phyloP scores from a whole-genome alignment of 53 echinoderm and acorn worm genomes.

The Echinarachnius parma region DNA sequence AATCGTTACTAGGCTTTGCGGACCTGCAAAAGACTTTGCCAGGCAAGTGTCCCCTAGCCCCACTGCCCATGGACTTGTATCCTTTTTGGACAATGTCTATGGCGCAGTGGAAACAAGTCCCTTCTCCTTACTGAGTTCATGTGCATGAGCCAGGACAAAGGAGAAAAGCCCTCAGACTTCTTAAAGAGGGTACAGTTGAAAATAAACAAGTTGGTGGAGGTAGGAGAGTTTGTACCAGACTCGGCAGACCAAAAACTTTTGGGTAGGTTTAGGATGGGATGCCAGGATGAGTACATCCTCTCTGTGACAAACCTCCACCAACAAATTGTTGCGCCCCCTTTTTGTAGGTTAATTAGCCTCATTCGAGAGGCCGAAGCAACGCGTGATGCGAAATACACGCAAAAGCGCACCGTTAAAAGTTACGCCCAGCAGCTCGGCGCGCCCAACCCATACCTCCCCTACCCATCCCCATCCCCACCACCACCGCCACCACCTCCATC shows the following conservation, averaged over 20 bases:
- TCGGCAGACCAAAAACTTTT: neutral
- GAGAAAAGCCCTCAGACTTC: slow-evolving; percentile 22
- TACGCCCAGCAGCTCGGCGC: neutral
- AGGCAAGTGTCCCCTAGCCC: neutral
- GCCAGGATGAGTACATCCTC: slow-evolving; percentile 11
- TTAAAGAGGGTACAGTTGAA: neutral
- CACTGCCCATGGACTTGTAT: neutral
- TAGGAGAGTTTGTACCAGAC: neutral
- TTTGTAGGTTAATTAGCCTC: neutral
- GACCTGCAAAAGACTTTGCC: slow-evolving; percentile 15
- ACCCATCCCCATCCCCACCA: neutral
- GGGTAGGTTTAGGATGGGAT: slow-evolving; percentile 7
- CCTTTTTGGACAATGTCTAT: no score
- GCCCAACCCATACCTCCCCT: no score
- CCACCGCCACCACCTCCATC: neutral
- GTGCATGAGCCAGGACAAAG: neutral
- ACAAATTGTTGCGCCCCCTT: slow-evolving; percentile 11
- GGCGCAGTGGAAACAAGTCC: no score
- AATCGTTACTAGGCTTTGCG: neutral
- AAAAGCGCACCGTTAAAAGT: neutral
- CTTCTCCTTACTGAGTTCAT: slow-evolving; percentile 21
- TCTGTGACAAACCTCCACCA: slow-evolving; percentile 6
- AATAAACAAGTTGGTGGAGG: neutral
- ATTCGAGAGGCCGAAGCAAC: slow-evolving; percentile 21
- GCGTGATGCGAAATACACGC: neutral